Conservation (phyloP, 2,113 vertebrate genomes). For the Rhagologus leucostigma region DNA sequence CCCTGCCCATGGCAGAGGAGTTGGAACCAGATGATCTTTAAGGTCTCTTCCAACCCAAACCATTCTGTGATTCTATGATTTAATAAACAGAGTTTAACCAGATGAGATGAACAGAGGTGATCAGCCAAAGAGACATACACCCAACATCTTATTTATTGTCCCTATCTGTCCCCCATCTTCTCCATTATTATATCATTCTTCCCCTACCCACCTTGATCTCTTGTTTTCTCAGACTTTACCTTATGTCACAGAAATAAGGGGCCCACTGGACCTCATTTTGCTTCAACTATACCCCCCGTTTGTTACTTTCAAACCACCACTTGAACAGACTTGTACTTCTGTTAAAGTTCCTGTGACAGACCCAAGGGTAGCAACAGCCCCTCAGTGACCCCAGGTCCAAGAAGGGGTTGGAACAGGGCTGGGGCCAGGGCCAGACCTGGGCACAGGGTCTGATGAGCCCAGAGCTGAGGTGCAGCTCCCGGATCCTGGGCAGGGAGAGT, state of each 20-base stretch:
- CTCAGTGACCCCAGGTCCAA: neutral
- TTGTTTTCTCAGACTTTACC: neutral
- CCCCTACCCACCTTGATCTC: accelerated
- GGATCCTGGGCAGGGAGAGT: neutral
- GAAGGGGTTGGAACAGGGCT: accelerated
- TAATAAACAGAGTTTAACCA: neutral
- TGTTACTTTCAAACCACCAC: neutral
- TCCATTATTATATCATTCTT: neutral
- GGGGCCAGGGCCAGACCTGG: too few species aligned
- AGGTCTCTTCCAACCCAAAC: accelerated
- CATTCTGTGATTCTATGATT: neutral
- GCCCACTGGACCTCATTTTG: neutral
- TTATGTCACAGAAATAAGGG: neutral
- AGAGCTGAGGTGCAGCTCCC: neutral
- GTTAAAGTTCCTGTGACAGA: neutral
- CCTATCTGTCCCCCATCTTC: neutral
- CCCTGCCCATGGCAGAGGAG: neutral
- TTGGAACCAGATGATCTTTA: neutral
- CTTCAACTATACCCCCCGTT: accelerated
- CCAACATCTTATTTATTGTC: neutral
- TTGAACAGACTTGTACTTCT: neutral
- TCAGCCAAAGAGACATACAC: neutral
- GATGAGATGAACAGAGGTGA: neutral
- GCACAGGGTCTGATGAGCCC: neutral
- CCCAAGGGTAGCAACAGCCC: neutral